Percentiles rank a stretch among this genome's conserved stretches.
Conservation (phyloP, 2,113 vertebrate species). For the Butorides virescens region DNA sequence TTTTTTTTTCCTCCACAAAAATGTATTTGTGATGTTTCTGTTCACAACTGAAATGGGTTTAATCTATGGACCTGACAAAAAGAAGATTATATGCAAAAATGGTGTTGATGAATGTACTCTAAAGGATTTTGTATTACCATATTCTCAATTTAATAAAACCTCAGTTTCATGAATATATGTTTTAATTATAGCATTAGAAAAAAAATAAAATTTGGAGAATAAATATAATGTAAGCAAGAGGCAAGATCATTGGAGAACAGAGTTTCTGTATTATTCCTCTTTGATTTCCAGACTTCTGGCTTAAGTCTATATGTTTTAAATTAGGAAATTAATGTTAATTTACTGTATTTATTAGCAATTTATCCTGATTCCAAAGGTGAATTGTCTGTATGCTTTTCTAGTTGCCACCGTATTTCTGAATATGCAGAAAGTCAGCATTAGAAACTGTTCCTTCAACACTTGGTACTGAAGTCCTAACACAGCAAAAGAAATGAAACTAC, state of each 20-base stretch:
- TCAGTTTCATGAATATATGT: neutral
- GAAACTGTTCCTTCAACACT: neutral
- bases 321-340: neutral
- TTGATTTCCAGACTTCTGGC: neutral
- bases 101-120: neutral
- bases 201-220: neutral
- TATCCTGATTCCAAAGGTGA: neutral
- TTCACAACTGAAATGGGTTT: neutral
- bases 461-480: neutral
- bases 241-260: neutral
- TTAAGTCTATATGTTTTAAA: neutral
- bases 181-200: neutral
- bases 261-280: neutral
- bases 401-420: neutral
- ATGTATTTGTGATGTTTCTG: neutral
- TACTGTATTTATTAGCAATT: neutral
- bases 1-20: neutral
- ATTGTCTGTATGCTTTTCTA: neutral
- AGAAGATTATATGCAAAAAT: neutral
- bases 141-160: conserved; percentile 5
- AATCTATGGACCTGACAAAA: neutral
- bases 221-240: neutral
- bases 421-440: neutral
- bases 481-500: neutral
- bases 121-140: neutral